Percentiles rank a stretch among this genome's conserved stretches.
These are phyloP conservation scores for Prionace glauca DNA, from an alignment of 2,797 vertebrate species.

Conservation along the genomic window DNA sequence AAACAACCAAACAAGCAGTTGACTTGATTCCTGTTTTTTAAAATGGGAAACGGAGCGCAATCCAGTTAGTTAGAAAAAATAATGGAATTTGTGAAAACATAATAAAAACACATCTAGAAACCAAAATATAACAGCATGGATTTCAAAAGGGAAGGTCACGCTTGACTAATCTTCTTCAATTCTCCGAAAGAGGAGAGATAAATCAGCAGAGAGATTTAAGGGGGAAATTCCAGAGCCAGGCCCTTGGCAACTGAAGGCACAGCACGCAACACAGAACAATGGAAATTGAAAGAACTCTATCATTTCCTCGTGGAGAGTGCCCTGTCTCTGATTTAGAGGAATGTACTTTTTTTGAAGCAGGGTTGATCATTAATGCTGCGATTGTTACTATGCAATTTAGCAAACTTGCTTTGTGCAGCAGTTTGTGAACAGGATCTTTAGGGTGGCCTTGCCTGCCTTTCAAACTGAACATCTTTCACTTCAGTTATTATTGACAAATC, in stretches of 20 bases:
- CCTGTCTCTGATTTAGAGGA: not conserved
- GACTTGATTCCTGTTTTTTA: not conserved
- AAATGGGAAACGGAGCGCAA: not conserved
- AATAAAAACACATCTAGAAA: not conserved
- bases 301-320: not conserved
- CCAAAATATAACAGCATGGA: not conserved
- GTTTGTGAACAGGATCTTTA: not conserved
- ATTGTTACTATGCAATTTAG: too few species aligned
- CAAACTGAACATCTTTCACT: not conserved
- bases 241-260: not conserved
- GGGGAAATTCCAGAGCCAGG: not conserved
- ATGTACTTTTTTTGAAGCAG: not conserved
- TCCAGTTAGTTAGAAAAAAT: not conserved
- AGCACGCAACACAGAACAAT: not conserved
- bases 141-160: not conserved
- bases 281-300: not conserved
- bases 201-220: not conserved
- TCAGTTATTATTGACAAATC: not conserved
- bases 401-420: not conserved
- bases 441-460: not conserved
- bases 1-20: too few species aligned
- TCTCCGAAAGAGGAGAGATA: not conserved
- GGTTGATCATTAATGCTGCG: not conserved
- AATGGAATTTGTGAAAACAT: not conserved
- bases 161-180: not conserved